Conservation (phyloP, 2,797 vertebrate genomes). For the Meda fulgida region DNA sequence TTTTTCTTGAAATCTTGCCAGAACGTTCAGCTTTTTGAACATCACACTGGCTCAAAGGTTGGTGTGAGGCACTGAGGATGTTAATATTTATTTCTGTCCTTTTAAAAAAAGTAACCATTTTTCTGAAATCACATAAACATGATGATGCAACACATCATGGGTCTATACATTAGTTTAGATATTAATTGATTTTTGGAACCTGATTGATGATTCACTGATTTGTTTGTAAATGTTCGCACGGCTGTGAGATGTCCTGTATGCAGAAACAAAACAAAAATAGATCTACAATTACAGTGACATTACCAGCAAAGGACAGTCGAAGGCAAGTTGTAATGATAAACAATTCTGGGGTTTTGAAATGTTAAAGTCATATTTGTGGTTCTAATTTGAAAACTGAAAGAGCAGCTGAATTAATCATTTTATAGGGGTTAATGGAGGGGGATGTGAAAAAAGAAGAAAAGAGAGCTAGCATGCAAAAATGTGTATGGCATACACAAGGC, state of each 20-base stretch:
- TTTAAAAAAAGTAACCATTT: constrained; percentile 7
- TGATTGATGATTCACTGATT: constrained; percentile 27
- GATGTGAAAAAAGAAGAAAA: background rate
- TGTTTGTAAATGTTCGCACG: constrained; percentile 3
- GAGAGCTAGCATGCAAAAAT: background rate
- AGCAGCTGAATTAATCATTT: background rate
- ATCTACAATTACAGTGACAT: constrained; percentile 14
- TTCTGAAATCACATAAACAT: background rate
- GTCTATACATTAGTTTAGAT: background rate
- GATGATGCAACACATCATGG: background rate
- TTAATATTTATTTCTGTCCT: constrained; percentile 23
- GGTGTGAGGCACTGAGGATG: background rate
- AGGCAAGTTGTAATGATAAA: background rate
- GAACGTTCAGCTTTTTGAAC: background rate
- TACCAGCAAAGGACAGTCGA: background rate
- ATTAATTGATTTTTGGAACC: constrained; percentile 13
- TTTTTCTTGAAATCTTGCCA: constrained; percentile 19
- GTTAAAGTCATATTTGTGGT: constrained; percentile 3
- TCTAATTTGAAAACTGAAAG: constrained; percentile 12
- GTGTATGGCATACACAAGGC: background rate
- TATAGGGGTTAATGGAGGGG: background rate
- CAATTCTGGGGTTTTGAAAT: constrained; percentile 24
- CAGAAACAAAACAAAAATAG: background rate
- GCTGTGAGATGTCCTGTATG: background rate
- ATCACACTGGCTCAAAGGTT: constrained; percentile 43